Conservation (phyloP, 2,797 vertebrate genomes). For the Sebastes hubbsi region DNA sequence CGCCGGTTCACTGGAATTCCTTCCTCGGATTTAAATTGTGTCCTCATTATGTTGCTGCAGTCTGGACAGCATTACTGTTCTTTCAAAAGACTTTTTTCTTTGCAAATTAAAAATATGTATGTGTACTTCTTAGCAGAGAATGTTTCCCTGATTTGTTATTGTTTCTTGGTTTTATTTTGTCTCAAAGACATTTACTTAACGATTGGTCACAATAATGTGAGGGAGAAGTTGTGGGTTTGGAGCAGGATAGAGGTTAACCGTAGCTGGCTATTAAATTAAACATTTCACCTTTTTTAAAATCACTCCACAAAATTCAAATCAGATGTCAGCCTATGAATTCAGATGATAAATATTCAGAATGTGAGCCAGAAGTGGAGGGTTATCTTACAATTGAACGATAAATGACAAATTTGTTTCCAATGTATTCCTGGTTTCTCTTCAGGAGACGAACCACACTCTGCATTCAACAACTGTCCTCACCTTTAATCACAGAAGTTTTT, state of each 20-base stretch:
- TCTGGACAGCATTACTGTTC: not conserved
- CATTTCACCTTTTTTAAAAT: not conserved
- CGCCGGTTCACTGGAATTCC: too few relatives aligned
- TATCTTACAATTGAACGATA: not conserved
- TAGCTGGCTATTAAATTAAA: not conserved
- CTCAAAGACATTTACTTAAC: not conserved
- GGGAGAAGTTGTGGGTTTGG: not conserved
- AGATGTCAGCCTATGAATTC: not conserved
- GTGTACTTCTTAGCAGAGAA: not conserved
- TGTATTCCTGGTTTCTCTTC: not conserved
- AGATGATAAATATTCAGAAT: not conserved
- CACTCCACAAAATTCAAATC: not conserved
- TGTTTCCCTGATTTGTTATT: not conserved
- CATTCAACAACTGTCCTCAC: not conserved
- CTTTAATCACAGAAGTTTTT: not conserved
- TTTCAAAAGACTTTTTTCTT: not conserved
- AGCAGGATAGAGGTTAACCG: not conserved
- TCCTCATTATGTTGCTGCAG: not conserved
- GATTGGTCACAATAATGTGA: not conserved
- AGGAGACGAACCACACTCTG: not conserved
- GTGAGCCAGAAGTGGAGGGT: not conserved
- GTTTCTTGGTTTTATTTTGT: not conserved
- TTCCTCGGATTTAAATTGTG: not conserved
- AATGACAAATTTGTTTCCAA: not conserved
- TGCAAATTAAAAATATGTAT: too few relatives aligned